Base-by-base conservation (phyloP, 2,113 vertebrate species). In the Hoplias malabaricus region DNA sequence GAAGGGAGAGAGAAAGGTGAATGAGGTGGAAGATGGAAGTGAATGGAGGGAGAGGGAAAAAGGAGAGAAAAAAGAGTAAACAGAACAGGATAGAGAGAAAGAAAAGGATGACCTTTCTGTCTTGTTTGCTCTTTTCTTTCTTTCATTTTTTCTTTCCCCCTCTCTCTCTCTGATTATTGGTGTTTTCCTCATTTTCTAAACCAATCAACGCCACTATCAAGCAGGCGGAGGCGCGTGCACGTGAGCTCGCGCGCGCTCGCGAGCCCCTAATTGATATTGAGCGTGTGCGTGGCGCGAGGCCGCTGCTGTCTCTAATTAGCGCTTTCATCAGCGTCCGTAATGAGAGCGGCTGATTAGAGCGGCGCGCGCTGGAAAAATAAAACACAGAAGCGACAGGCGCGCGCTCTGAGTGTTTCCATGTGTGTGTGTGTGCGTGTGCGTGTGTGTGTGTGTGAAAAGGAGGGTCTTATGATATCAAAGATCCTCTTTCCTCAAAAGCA, bases 191-290 rank as follows among this genome's bases (percentile, higher is more conserved):
- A 93, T 95, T 99, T 98, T 98, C 97, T 95, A 93, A 94, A 98
- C 96, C 96, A 98, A 98, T 98, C 98, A 98, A 95, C 95, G 93
- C 92, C 94, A 96, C 93, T 88, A 93, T 93, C 93, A 94, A 88
- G 92, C 93, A 93, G 92, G 93, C 94, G 93, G 91, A 94, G 90
- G 94, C 94, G 92, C 91, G 93, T 87, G 90, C 11, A 90, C 92
- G 93, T 92, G 46, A 93, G n/a, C 50, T 53, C 67, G 19, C 69
- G 36, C 19, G 42, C 46, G 57, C 90, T 90, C 92, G 94, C 95
- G 94, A 93, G 94, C 96, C 91, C 91, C 93, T 99, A 99, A 99
- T 96, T 98, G 96, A 98, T 98, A 99, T 99, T 99, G 97, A 99
- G 95, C 96, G 96, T 95, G 95, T 95, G 96, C 95, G 95, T 95